phyloP scores from a whole-genome alignment of 2,888 invertebrate genomes.

The Aphidius colemani region DNA sequence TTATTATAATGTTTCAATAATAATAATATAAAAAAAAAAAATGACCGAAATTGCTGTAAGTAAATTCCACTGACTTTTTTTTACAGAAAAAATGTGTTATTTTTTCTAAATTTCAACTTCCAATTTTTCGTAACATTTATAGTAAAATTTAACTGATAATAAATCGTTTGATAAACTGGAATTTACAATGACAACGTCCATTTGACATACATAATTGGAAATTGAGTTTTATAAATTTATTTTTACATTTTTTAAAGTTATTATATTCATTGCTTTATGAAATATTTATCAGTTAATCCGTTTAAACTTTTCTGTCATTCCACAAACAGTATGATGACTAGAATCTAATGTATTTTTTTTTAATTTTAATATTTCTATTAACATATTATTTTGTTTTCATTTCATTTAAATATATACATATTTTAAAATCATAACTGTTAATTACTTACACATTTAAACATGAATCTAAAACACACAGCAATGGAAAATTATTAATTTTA shows the following conservation, averaged over 20 bases:
- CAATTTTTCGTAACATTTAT: constrained; percentile 12
- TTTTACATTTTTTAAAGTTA: too few relatives aligned
- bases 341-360: constrained; percentile 50
- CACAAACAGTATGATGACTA: constrained; percentile 52
- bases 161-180: not conserved
- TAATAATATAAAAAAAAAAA: constrained; percentile 18
- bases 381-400: constrained; percentile 25
- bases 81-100: too few relatives aligned
- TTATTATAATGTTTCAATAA: constrained; percentile 30
- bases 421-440: constrained; percentile 23
- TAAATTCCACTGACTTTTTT: too few relatives aligned
- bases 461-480: constrained; percentile 3
- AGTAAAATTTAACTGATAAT: constrained; percentile 3
- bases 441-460: constrained; percentile 10
- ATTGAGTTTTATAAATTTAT: too few relatives aligned
- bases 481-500: not conserved
- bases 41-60: too few relatives aligned
- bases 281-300: too few relatives aligned
- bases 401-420: constrained; percentile 31
- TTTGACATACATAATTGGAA: too few relatives aligned
- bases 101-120: too few relatives aligned
- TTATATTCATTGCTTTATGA: too few relatives aligned
- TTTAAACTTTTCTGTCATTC: constrained; percentile 33
- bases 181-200: constrained; percentile 31
- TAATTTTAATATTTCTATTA: constrained; percentile 31